A percentile compares a stretch with the other conserved stretches of the same genome.
phyloP scores from a whole-genome alignment of 2,797 vertebrate genomes.

The Fundulus diaphanus region DNA sequence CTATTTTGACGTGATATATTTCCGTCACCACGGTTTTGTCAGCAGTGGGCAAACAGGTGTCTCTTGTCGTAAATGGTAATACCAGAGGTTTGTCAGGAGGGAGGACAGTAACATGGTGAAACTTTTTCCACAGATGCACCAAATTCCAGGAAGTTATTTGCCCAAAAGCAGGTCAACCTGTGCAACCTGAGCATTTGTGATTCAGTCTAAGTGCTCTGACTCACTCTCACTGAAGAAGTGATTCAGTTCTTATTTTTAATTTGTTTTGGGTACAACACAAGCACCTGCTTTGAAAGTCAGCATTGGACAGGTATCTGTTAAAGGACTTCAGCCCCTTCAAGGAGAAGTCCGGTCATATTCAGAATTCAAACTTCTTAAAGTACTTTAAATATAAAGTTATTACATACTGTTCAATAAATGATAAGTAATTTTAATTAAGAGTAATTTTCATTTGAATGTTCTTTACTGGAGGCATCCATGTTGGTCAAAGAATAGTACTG shows the following conservation, averaged over 20 bases:
- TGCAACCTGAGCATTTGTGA: neutral
- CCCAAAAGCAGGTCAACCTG: constrained; percentile 22
- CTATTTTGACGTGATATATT: neutral
- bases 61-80: constrained; percentile 7
- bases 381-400: too few species aligned
- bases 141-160: constrained; percentile 28
- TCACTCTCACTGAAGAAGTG: constrained; percentile 15
- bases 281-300: constrained; percentile 3
- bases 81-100: constrained; percentile 6
- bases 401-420: too few species aligned
- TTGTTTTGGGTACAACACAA: constrained; percentile 2
- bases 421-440: too few species aligned
- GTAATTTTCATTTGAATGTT: too few species aligned
- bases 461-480: too few species aligned
- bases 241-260: constrained; percentile 15
- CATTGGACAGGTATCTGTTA: neutral
- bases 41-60: neutral
- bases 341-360: neutral
- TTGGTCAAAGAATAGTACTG: too few species aligned
- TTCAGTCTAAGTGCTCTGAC: constrained; percentile 8
- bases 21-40: neutral
- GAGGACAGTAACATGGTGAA: constrained; percentile 26
- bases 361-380: too few species aligned
- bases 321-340: neutral
- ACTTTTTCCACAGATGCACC: constrained; percentile 10